Percentiles rank a stretch among this genome's conserved stretches.
These are phyloP conservation scores for Noctua comes DNA, from an alignment of 2,888 invertebrate genomes.

Conservation along the genomic window DNA sequence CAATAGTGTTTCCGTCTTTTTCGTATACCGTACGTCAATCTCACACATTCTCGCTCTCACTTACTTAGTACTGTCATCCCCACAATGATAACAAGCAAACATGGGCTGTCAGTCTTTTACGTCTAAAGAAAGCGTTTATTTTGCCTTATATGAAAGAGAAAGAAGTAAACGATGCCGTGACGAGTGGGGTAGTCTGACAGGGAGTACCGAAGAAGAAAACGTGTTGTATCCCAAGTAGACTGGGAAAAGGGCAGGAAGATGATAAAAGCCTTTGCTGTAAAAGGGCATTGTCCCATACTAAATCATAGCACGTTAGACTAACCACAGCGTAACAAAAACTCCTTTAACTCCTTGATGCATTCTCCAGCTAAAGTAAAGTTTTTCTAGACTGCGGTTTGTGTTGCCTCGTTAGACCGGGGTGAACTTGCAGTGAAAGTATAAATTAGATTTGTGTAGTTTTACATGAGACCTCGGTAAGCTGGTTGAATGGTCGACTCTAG, in stretches of 20 bases:
- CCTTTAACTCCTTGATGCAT: background rate
- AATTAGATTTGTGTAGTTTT: conserved; percentile 33
- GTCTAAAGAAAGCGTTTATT: background rate
- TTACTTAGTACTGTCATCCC: too few relatives aligned
- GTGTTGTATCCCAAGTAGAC: background rate
- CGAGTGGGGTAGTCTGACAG: background rate
- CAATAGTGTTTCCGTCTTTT: too few relatives aligned
- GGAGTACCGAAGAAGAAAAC: background rate
- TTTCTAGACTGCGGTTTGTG: conserved; percentile 35
- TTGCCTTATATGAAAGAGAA: background rate
- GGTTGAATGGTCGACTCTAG: background rate
- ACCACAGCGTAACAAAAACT: conserved; percentile 18
- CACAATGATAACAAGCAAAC: background rate
- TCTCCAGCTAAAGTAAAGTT: conserved; percentile 6
- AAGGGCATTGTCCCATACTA: background rate
- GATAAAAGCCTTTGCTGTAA: background rate
- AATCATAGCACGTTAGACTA: background rate
- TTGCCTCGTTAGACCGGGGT: conserved; percentile 21
- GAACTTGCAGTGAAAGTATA: conserved; percentile 37
- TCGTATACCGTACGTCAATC: too few relatives aligned
- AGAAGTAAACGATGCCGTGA: background rate
- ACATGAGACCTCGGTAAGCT: background rate
- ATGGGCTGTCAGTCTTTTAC: background rate
- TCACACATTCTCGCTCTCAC: too few relatives aligned
- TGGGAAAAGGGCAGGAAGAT: too few relatives aligned